Conservation (phyloP, 2,888 invertebrate genomes). For the Eucera pruinosa region DNA sequence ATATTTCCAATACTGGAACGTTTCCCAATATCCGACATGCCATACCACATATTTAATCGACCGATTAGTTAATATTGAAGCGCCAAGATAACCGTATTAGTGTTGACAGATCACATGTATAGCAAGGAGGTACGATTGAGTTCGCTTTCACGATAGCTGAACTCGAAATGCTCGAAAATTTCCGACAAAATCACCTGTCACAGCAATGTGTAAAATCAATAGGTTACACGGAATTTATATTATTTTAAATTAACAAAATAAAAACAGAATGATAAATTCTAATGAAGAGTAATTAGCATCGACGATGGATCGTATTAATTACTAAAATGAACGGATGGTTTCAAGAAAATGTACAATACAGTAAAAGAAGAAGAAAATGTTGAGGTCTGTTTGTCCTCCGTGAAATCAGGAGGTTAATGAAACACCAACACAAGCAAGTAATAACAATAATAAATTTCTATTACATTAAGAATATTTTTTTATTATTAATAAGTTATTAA, state of each 20-base stretch:
- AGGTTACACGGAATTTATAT: conserved; percentile 21
- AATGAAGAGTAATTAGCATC: not conserved
- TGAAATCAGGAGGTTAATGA: conserved; percentile 28
- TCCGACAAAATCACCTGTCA: conserved; percentile 33
- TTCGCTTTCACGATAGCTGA: conserved; percentile 19
- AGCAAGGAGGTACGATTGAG: conserved; percentile 9
- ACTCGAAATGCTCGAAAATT: conserved; percentile 29
- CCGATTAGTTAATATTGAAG: conserved; percentile 14
- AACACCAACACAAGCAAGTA: conserved; percentile 3
- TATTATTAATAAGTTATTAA: no score
- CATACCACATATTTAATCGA: conserved; percentile 12
- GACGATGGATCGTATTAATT: not conserved
- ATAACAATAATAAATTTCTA: not conserved
- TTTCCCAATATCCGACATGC: not conserved
- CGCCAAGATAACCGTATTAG: conserved; percentile 24
- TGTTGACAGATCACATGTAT: not conserved
- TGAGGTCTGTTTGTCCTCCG: not conserved
- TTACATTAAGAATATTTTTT: no score
- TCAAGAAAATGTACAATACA: conserved; percentile 16
- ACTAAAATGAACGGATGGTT: conserved; percentile 18
- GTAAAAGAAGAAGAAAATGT: conserved; percentile 33
- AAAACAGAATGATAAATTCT: conserved; percentile 4
- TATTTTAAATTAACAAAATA: conserved; percentile 1
- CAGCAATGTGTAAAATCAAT: conserved; percentile 11
- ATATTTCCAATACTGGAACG: not conserved